Evolutionary conservation across 2,797 vertebrate species (phyloP).

Genomic region (Okamejei kenojei): DNA sequence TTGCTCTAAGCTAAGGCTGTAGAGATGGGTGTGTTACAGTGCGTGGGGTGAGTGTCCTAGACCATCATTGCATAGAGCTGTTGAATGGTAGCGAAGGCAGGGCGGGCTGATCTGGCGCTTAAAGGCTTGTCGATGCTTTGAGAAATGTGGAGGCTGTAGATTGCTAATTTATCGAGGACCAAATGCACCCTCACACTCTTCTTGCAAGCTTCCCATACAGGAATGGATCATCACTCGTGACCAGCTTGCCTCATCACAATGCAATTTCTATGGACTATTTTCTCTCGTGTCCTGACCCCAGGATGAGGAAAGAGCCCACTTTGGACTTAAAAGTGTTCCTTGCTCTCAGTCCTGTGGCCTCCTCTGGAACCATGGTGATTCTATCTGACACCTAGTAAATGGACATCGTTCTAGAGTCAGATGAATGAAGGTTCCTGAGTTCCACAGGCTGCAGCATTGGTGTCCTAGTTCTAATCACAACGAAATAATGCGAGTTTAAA

Average conservation of each 20-base stretch:
- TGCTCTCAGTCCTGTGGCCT: neutral
- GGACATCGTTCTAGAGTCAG: neutral
- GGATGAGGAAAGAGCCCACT: neutral
- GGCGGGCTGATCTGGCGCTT: neutral
- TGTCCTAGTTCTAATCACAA: neutral
- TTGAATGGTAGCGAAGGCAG: neutral
- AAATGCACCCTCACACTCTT: too few relatives aligned
- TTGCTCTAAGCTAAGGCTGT: too few relatives aligned
- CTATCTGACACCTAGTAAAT: neutral
- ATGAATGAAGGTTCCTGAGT: neutral
- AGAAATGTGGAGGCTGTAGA: neutral
- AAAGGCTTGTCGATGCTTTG: neutral
- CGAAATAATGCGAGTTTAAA: neutral
- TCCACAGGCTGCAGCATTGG: neutral
- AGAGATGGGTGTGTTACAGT: too few relatives aligned
- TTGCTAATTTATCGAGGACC: too few relatives aligned
- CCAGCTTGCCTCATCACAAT: neutral
- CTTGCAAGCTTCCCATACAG: neutral
- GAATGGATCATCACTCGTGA: neutral
- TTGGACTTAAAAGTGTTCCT: too few relatives aligned
- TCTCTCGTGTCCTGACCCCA: neutral
- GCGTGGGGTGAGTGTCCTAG: too few relatives aligned
- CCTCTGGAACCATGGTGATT: neutral
- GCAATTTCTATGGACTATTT: neutral
- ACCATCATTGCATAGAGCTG: too few relatives aligned